Evolutionary conservation across 2,888 invertebrate species (phyloP).

Genomic region (Drosophila anomalata): DNA sequence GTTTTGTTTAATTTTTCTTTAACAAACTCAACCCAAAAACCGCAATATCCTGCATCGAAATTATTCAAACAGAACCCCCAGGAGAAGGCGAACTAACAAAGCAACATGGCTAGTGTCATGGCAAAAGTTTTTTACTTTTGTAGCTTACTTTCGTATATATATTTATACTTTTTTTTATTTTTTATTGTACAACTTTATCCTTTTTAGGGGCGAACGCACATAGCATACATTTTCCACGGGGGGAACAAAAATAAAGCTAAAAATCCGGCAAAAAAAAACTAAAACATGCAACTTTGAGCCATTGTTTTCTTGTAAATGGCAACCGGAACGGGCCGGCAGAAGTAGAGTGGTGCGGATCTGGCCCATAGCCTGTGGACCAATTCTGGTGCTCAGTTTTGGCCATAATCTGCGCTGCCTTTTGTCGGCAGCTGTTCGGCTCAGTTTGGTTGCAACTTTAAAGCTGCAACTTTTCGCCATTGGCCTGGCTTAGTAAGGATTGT

Average conservation of each 20-base stretch:
- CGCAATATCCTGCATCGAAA: conserved; percentile 14
- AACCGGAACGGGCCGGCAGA: conserved; percentile 15
- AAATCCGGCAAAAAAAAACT: conserved; percentile 12
- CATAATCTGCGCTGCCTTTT: conserved; percentile 40
- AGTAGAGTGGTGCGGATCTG: neutral
- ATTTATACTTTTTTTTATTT: conserved; percentile 13
- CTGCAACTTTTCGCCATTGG: conserved; percentile 51
- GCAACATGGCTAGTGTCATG: conserved; percentile 70
- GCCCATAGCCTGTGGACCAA: conserved; percentile 13
- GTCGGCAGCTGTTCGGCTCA: conserved; percentile 61
- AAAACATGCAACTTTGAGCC: conserved; percentile 51
- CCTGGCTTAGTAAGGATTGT: conserved; percentile 14
- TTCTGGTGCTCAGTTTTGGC: conserved; percentile 45
- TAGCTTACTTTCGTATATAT: conserved; percentile 15
- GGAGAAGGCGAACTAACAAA: conserved; percentile 10
- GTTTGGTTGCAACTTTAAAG: conserved; percentile 49
- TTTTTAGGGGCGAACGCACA: conserved; percentile 58
- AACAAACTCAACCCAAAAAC: neutral
- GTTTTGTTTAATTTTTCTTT: neutral
- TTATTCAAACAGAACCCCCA: conserved; percentile 37
- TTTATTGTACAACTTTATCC: conserved; percentile 72
- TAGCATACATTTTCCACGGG: conserved; percentile 54
- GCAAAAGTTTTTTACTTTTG: conserved; percentile 47
- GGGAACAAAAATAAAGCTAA: conserved; percentile 6
- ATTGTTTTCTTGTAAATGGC: conserved; percentile 75